Base-by-base conservation (phyloP, 2,113 vertebrate genomes). In the Tautogolabrus adspersus region DNA sequence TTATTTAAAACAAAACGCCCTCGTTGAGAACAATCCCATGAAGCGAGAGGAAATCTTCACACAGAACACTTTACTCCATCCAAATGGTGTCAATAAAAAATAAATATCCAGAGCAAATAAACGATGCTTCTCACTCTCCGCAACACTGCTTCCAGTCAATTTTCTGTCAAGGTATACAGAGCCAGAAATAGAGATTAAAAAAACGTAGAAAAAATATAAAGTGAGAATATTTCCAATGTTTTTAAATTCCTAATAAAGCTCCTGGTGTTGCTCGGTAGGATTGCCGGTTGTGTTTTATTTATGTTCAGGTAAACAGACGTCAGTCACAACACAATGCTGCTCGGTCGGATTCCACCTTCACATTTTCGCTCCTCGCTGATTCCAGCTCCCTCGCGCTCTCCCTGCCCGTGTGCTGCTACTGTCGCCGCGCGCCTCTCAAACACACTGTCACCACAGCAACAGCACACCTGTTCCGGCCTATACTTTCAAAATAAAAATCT, bases 301-400 rank as follows among this genome's bases (percentile, higher is more conserved):
- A 46, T 26, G 15, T 37, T 18, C 52, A 58, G 26, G 47, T 40
- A 81, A 85, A 67, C 49, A 63, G 54, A 23, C 44, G 65, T n/a
- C 66, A 77, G 79, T 82, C 61, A 80, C 79, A 74, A 81, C 67
- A 73, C 79, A 87, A 82, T 69, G 90, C 84, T 79, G 88, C 78
- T 90, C 81, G 65, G 81, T 86, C 84, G 65, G 78, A 82, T 83
- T 90, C 88, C 92, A 82, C 82, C 87, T 89, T 87, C 75, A 79
- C 79, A 79, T 83, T 71, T 63, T 66, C 75, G 61, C 84, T 87
- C 75, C 77, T 69, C 82, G 79, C 77, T 85, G 61, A 68, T 57
- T 76, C 63, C 77, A 58, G 77, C 77, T 86, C 72, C 52, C 66
- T 79, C 64, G 79, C 60, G 79, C 72, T 77, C 75, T 62, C 77